phyloP scores from a whole-genome alignment of 2,113 vertebrate species.

The Emydocephalus ijimae region DNA sequence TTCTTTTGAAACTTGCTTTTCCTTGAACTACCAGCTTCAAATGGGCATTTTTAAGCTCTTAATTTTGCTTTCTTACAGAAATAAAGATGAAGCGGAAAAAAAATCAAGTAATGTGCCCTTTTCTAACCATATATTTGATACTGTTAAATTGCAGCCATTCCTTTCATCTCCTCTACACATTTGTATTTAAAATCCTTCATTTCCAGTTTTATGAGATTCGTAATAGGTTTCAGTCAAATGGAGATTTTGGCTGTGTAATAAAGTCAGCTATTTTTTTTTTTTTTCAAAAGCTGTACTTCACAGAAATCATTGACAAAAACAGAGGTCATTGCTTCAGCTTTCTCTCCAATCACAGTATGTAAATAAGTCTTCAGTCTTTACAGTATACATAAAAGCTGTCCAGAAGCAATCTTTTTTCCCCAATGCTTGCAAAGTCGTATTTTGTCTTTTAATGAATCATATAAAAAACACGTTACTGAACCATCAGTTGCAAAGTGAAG shows the following conservation, averaged over 20 bases:
- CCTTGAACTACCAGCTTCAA: neutral
- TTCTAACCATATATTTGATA: neutral
- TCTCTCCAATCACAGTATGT: neutral
- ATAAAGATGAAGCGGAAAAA: neutral
- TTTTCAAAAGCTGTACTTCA: slow-evolving; percentile 16
- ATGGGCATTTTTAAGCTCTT: neutral
- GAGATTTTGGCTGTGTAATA: slow-evolving; percentile 9
- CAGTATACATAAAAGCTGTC: neutral
- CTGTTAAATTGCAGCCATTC: neutral
- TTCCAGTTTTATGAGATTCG: neutral
- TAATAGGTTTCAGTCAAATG: slow-evolving; percentile 16
- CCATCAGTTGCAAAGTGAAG: neutral
- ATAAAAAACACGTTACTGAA: neutral
- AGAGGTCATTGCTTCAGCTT: slow-evolving; percentile 1
- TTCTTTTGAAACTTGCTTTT: neutral
- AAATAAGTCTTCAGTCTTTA: slow-evolving; percentile 5
- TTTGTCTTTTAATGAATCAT: neutral
- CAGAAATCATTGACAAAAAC: slow-evolving; percentile 15
- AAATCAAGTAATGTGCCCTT: neutral
- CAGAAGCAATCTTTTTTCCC: neutral
- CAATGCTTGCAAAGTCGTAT: neutral
- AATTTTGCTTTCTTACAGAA: neutral
- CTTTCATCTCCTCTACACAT: slow-evolving; percentile 13
- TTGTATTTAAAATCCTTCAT: slow-evolving; percentile 19
- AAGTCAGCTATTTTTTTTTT: slow-evolving; percentile 3